These are phyloP conservation scores for Mellilla xanthometata DNA, from an alignment of 2,888 invertebrate species.

Conservation along the genomic window DNA sequence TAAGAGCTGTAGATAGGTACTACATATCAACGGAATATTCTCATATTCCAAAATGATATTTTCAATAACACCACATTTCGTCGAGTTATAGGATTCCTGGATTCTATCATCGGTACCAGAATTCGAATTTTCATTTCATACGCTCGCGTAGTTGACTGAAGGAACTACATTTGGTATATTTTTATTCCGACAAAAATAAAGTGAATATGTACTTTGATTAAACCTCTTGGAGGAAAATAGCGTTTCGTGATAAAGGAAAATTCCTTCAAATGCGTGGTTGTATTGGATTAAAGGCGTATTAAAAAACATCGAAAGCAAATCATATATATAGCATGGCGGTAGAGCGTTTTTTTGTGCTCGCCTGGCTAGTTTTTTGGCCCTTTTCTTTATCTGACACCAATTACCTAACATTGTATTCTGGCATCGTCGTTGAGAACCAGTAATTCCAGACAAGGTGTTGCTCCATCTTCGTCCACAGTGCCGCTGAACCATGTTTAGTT, in stretches of 20 bases:
- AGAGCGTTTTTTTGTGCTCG: too few species aligned
- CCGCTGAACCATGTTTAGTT: too few species aligned
- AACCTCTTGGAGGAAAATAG: slow-evolving; percentile 6
- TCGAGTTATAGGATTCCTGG: slow-evolving; percentile 11
- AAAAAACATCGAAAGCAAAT: too few species aligned
- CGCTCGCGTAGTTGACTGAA: slow-evolving; percentile 9
- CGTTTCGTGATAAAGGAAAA: slow-evolving; percentile 1
- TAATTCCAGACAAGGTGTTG: too few species aligned
- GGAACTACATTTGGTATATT: slow-evolving; percentile 4
- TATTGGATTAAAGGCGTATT: too few species aligned
- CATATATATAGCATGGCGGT: too few species aligned
- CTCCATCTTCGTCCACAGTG: too few species aligned
- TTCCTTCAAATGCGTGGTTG: background rate
- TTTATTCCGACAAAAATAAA: slow-evolving; percentile 1
- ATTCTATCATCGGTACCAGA: slow-evolving; percentile 6
- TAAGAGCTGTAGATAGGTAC: slow-evolving; percentile 2
- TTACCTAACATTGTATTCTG: too few species aligned
- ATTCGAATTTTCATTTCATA: slow-evolving; percentile 14
- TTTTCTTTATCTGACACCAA: too few species aligned
- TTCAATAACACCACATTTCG: slow-evolving; percentile 16
- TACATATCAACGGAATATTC: slow-evolving; percentile 12
- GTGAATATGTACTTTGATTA: slow-evolving; percentile 7
- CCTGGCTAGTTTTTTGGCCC: too few species aligned
- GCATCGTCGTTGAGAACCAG: too few species aligned
- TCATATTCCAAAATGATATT: slow-evolving; percentile 20